Evolutionary conservation across 2,113 vertebrate species (phyloP), one percentile per base, ranked within the genome.

Genomic region (Chiloscyllium plagiosum): DNA sequence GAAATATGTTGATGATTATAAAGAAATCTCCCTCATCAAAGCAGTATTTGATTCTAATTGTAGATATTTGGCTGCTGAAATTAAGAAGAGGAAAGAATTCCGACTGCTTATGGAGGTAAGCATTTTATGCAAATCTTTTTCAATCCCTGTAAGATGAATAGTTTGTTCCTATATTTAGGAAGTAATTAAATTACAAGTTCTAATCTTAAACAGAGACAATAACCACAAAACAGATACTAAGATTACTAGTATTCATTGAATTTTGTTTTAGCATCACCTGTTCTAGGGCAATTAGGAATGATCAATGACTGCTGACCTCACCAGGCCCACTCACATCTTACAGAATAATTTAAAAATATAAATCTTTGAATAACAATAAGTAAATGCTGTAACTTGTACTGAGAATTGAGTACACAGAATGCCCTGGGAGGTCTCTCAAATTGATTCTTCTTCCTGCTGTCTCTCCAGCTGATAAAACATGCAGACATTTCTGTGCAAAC

Each of bases 21-120:
- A 68, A 6, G 24, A 24, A 42, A 4, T 72, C 29, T 29, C 56
- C 66, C 1, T 47, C 8, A 50, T 6, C 20, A 69, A 33, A 95
- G 52, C 19, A 94, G 47, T 1, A 70, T 72, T 70, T 95, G 66
- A 52, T 96, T 96, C 95, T n/a, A 78, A 90, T 97, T 97, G 78
- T 96, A 98, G 98, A 52, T 98, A 98, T 87, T 96, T 98, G 20
- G 98, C 97, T 96, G 97, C 98, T 2, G 98, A 98, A 97, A 98
- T 98, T 96, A 98, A 98, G 97, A 98, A 97, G 87, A 97, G 97
- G 97, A 97, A 98, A 80, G 98, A 98, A 80, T 98, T 98, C 96
- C 97, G 96, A 92, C 97, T 98, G 96, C 96, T 98, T 95, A 96
- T 98, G 96, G 98, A 98, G 96, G 98, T 98, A 96, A 97, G 97